A percentile compares a stretch with the other conserved stretches of the same genome.
These are phyloP conservation scores for Apotomis turbidana DNA, from an alignment of 2,888 invertebrate species.

Conservation along the genomic window DNA sequence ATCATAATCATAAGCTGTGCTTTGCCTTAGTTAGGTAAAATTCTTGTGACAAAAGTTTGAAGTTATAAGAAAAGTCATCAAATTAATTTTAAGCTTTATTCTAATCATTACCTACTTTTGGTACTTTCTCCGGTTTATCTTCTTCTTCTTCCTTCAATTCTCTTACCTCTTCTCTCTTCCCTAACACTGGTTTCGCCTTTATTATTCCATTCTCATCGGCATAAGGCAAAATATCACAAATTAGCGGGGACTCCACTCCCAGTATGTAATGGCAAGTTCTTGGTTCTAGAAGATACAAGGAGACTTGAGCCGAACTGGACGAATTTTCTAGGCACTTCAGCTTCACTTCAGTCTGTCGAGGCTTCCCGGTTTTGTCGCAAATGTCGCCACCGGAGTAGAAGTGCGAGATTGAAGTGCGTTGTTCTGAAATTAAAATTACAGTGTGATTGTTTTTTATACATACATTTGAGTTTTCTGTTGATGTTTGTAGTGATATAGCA, in stretches of 20 bases:
- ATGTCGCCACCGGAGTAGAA: constrained; percentile 93
- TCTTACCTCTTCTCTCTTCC: constrained; percentile 47
- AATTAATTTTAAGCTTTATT: constrained; percentile 35
- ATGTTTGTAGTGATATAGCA: too few relatives aligned
- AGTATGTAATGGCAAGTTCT: constrained; percentile 96
- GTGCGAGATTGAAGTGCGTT: constrained; percentile 90
- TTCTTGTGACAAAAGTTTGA: neutral
- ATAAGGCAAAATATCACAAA: constrained; percentile 92
- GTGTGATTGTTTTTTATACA: neutral
- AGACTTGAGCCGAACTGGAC: constrained; percentile 90
- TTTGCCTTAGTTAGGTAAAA: too few relatives aligned
- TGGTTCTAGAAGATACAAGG: constrained; percentile 95
- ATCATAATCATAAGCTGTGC: too few relatives aligned
- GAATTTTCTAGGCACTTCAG: constrained; percentile 89
- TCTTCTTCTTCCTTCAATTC: constrained; percentile 54
- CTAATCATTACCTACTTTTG: constrained; percentile 66
- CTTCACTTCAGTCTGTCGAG: constrained; percentile 93
- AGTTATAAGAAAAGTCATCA: constrained; percentile 12
- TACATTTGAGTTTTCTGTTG: too few relatives aligned
- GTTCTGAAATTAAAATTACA: constrained; percentile 57
- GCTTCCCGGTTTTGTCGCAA: constrained; percentile 92
- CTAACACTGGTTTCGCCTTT: constrained; percentile 53
- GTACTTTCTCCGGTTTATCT: constrained; percentile 50
- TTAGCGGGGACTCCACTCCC: constrained; percentile 96
- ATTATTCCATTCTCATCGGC: constrained; percentile 92